Percentiles rank a stretch among this genome's conserved stretches.
Evolutionary conservation across 92 coral and sea anemone genomes (phyloP).

Genomic region (Virgularia gustaviana): DNA sequence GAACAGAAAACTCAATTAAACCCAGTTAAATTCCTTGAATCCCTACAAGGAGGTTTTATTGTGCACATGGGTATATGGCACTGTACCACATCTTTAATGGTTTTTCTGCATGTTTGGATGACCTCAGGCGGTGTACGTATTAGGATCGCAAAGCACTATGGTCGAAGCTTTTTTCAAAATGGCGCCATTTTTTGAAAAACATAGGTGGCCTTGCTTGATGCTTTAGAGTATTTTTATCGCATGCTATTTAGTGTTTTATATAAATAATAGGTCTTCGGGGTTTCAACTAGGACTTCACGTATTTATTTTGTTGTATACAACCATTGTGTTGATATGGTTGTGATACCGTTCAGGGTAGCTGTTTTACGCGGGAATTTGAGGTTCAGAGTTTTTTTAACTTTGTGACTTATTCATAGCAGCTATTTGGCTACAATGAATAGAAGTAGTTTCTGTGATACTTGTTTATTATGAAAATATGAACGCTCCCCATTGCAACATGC

Average conservation of each 20-base stretch:
- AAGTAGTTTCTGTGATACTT: neutral
- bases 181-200: neutral
- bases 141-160: too few relatives aligned
- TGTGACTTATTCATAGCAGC: neutral
- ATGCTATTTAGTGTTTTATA: neutral
- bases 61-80: too few relatives aligned
- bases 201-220: neutral
- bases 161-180: constrained; percentile 15
- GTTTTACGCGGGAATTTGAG: too few relatives aligned
- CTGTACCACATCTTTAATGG: too few relatives aligned
- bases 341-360: neutral
- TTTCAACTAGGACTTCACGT: neutral
- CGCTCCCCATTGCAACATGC: constrained; percentile 8
- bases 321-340: neutral
- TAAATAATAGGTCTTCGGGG: neutral
- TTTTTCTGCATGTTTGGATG: too few relatives aligned
- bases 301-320: too few relatives aligned
- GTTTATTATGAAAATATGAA: neutral
- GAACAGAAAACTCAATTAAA: too few relatives aligned
- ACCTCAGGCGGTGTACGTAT: constrained; percentile 13
- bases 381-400: neutral
- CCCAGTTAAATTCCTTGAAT: too few relatives aligned
- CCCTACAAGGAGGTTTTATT: too few relatives aligned
- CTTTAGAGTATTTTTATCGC: neutral
- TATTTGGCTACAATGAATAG: neutral